Evolutionary conservation across 1,140 invertebrate species (phyloP).

Genomic region (Ceratosolen fusciceps): DNA sequence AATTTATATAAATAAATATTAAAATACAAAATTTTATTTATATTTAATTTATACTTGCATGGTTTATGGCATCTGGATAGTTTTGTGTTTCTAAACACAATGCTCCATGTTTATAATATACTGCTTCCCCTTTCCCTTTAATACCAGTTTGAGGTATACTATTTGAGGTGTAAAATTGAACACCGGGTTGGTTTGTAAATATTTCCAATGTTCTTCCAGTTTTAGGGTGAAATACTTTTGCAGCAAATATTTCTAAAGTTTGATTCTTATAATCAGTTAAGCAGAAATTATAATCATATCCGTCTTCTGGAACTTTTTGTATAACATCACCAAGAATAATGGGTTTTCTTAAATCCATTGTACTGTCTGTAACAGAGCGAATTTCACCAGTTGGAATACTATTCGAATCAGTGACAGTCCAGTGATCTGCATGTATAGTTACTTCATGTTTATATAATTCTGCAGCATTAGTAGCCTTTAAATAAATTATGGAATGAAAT

Average conservation of each 20-base stretch:
- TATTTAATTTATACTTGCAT: conserved; percentile 72
- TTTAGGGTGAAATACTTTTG: conserved; percentile 77
- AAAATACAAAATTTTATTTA: conserved; percentile 6
- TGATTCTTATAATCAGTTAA: conserved; percentile 58
- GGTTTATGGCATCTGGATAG: conserved; percentile 92
- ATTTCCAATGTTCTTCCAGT: conserved; percentile 84
- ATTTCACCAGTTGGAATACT: conserved; percentile 87
- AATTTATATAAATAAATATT: conserved; percentile 23
- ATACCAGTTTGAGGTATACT: conserved; percentile 77
- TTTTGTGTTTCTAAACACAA: conserved; percentile 94
- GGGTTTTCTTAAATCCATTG: conserved; percentile 74
- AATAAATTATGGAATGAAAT: conserved; percentile 47
- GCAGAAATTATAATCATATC: conserved; percentile 81
- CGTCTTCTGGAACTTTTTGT: conserved; percentile 68
- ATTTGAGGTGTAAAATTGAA: conserved; percentile 92
- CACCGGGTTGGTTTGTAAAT: conserved; percentile 87
- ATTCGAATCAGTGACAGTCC: conserved; percentile 81
- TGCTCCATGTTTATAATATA: conserved; percentile 84
- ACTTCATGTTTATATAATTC: conserved; percentile 83
- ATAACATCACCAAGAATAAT: conserved; percentile 72
- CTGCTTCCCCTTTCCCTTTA: conserved; percentile 78
- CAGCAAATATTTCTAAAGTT: conserved; percentile 55
- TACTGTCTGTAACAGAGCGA: conserved; percentile 72
- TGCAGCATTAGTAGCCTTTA: conserved; percentile 64
- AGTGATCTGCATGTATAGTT: conserved; percentile 81